Evolutionary conservation across 1,140 invertebrate genomes (phyloP), one percentile per base, ranked within the genome.

Genomic region (Drusus annulatus): DNA sequence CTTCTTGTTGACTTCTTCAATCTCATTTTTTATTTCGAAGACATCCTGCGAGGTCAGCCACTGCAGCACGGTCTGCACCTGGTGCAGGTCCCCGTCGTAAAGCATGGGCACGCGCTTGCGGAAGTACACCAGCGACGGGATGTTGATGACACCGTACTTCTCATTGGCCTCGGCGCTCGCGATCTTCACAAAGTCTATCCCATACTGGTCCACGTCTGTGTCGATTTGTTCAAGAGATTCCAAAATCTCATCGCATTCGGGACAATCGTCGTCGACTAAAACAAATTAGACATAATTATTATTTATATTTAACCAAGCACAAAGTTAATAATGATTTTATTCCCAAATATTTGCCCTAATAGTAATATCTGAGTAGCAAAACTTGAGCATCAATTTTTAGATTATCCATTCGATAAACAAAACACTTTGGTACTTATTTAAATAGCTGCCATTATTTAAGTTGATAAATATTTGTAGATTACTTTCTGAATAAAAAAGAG

Each of bases 21-120:
- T 98, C 92, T 98, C 97, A 87, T 98, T 97, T 90, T 97, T 97
- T 50, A 98, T 95, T 89, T 98, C 96, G 89, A 98, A 98, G 23
- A 97, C 96, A 87, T 98, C 97, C 87, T 98, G 96, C 15, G 96
- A 97, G 10, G 97, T 98, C 15, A 98, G 88, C 97, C 97, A 98
- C 79, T 93, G 91, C 0, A 97, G 89, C 28, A 98, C 93, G 86
- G 93, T 95, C 62, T 97, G 95, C 65, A 96, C 95, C 87, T 98
- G 96, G 60, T 93, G 93, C 36, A 98, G 87, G 86, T 98, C 96
- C n/a, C 97, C 96, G 83, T 98, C 97, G 85, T 97, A 98, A 7
- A 97, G 90, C 83, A 98, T 92, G 0, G 96, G 96, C 3, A 93
- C 92, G 89, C 95, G 94, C 86, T 97, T 98, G 28, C 91, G 91